Base-by-base conservation (phyloP, 2,113 vertebrate species). In the Ursus arctos region DNA sequence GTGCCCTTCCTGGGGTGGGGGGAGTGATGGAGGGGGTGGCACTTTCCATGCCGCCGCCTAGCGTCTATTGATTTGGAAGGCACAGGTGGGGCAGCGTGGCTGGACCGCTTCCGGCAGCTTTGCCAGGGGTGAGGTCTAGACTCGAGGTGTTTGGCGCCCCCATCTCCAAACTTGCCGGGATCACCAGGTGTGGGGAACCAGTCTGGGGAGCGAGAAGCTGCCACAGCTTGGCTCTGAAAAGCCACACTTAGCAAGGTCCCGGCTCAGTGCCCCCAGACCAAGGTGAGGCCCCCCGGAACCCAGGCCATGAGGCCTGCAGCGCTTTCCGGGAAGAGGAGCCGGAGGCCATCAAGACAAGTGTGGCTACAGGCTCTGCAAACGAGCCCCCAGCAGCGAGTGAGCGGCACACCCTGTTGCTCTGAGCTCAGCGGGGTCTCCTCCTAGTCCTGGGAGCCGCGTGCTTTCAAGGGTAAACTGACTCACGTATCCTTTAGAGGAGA, bases 71-170 rank as follows among this genome's bases (percentile, higher is more conserved):
- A 49, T 12, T 6, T 4, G 74, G n/a, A 51, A 51, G 43, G 82
- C 2, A 1, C 26, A 13, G 33, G 43, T 0, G 16, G 7, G 0
- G 6, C 26, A 3, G 1, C 1, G 2, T 0, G 6, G 4, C 12
- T 7, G 51, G n/a, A 51, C 15, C 0, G 2, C 7, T 11, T 43
- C 51, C 9, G 43, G 31, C 24, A 49, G 40, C 28, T 31, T n/a
- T 59, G 59, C 40, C 2, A 24, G 33, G 47, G 11, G 0, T 26
- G 13, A 72, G 12, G n/a, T 22, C 10, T 14, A 55, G 33, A n/a
- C n/a, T 21, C 22, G 11, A 14, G 59, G 33, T 77, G 4, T 21
- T 10, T 1, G 19, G 55, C 1, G 33, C 31, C 67, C 43, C 31
- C 31, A 11, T 33, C 31, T n/a, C 40, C 59, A 51, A 28, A 19